Conservation (phyloP, 2,797 vertebrate genomes). For the Pseudochaenichthys georgianus region DNA sequence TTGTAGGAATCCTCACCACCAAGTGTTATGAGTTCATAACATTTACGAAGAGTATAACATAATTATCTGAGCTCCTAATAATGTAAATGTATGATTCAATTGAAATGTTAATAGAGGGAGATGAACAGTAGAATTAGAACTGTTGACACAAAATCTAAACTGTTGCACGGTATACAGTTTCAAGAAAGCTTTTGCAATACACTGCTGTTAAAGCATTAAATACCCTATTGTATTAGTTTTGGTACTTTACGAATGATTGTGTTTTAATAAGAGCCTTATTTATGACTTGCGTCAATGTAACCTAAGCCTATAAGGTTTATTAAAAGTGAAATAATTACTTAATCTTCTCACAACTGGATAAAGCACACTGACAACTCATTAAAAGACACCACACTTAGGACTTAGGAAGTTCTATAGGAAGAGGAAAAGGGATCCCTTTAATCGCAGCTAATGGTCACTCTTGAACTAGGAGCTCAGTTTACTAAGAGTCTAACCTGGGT, state of each 20-base stretch:
- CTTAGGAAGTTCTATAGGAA: neutral
- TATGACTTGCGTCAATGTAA: too few species aligned
- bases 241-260: too few species aligned
- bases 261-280: too few species aligned
- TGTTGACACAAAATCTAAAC: neutral
- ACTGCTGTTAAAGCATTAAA: too few species aligned
- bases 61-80: neutral
- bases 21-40: neutral
- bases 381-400: neutral
- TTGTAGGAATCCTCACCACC: neutral
- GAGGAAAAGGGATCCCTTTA: slow-evolving; percentile 22
- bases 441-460: slow-evolving; percentile 5
- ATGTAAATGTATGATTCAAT: neutral
- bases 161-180: too few species aligned
- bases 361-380: neutral
- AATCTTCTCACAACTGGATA: slow-evolving; percentile 3
- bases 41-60: neutral
- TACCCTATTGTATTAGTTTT: too few species aligned
- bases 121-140: neutral
- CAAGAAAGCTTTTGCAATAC: too few species aligned
- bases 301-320: neutral
- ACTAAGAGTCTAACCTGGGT: slow-evolving; percentile 38
- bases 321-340: neutral
- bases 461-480: slow-evolving; percentile 33
- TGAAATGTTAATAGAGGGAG: neutral